Evolutionary conservation across 2,888 invertebrate species (phyloP).

Genomic region (Epistrophe grossulariae): DNA sequence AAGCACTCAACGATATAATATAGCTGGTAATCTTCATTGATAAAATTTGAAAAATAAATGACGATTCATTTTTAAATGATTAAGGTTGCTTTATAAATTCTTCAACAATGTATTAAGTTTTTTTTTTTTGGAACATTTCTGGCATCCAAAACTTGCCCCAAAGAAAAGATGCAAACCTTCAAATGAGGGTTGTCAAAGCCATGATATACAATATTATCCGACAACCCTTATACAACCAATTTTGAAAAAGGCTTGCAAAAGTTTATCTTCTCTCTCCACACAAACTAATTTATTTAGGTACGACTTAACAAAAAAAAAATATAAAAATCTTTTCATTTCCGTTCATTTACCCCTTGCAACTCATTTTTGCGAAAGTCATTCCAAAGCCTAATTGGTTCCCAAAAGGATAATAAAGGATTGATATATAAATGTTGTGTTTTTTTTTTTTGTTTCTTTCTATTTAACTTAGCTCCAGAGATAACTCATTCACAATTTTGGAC

Average conservation of each 20-base stretch:
- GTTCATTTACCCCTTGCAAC: constrained; percentile 37
- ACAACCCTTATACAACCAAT: constrained; percentile 19
- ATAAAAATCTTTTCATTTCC: constrained; percentile 41
- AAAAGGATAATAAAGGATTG: constrained; percentile 58
- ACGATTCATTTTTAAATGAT: constrained; percentile 25
- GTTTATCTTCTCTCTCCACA: constrained; percentile 19
- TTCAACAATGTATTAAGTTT: background rate
- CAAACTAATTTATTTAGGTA: constrained; percentile 22
- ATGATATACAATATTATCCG: background rate
- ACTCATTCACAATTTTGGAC: constrained; percentile 46
- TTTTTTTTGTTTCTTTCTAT: constrained; percentile 3
- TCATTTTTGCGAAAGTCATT: constrained; percentile 40
- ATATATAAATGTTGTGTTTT: constrained; percentile 57
- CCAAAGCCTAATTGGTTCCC: constrained; percentile 68
- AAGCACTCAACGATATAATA: background rate
- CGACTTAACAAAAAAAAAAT: constrained; percentile 14
- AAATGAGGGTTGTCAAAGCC: constrained; percentile 32
- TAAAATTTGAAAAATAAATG: constrained; percentile 9
- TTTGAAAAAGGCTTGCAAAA: constrained; percentile 28
- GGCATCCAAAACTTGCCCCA: background rate
- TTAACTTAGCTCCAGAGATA: constrained; percentile 26
- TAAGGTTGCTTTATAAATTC: constrained; percentile 3
- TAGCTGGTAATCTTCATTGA: background rate
- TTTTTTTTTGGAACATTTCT: background rate
- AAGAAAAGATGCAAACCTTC: constrained; percentile 5